Percentiles rank a stretch among this genome's conserved stretches.
These are phyloP conservation scores for Mustelus asterias DNA, from an alignment of 2,113 vertebrate genomes.

Conservation along the genomic window DNA sequence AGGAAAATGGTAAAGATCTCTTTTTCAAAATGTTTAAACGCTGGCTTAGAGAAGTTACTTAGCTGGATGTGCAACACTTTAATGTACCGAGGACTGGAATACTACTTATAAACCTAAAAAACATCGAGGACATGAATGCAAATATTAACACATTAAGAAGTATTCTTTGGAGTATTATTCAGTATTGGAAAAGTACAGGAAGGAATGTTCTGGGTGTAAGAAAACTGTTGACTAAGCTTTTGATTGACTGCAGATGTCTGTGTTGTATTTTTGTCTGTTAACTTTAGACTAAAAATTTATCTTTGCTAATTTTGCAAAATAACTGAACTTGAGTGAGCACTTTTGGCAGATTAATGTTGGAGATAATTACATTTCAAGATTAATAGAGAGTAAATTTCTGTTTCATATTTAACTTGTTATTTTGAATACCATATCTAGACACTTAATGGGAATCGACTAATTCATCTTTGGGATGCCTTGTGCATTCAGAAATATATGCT, in stretches of 20 bases:
- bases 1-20: constrained; percentile 29
- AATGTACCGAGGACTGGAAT: background rate
- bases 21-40: background rate
- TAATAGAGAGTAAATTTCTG: background rate
- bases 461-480: background rate
- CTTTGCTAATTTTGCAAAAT: background rate
- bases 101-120: background rate
- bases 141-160: background rate
- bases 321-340: background rate
- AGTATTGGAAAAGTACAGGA: background rate
- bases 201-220: background rate
- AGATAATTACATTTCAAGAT: background rate
- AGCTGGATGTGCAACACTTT: background rate
- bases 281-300: background rate
- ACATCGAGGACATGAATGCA: background rate
- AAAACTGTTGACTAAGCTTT: background rate
- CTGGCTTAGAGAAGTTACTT: background rate
- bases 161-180: background rate
- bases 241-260: background rate
- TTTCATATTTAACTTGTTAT: background rate
- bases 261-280: background rate
- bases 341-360: background rate
- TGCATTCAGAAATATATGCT: background rate
- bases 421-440: background rate
- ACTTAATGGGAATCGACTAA: background rate